A percentile compares a stretch with the other conserved stretches of the same genome.
These are phyloP conservation scores for Stenopsyche tienmushanensis DNA, from an alignment of 1,140 invertebrate species.

Conservation along the genomic window DNA sequence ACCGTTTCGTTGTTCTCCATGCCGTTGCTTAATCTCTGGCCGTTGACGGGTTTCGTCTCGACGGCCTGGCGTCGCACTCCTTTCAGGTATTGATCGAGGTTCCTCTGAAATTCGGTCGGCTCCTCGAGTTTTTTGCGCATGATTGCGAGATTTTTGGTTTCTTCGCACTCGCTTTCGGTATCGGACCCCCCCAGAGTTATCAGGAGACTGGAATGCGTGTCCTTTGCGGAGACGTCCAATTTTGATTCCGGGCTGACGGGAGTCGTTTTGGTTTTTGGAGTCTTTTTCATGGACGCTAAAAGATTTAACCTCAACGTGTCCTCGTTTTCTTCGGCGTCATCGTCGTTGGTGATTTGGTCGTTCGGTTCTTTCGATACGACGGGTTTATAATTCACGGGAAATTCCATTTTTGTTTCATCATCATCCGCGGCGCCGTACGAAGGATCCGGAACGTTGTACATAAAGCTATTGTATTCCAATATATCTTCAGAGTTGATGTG, in stretches of 20 bases:
- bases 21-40: too few relatives aligned
- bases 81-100: slow-evolving; percentile 52
- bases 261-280: slow-evolving; percentile 20
- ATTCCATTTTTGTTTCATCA: too few relatives aligned
- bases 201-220: slow-evolving; percentile 43
- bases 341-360: neutral
- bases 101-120: slow-evolving; percentile 51
- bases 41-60: slow-evolving; percentile 45
- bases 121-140: slow-evolving; percentile 55
- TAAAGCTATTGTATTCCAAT: neutral
- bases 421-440: neutral
- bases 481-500: too few relatives aligned
- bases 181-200: slow-evolving; percentile 53
- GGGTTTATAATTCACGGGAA: neutral
- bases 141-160: slow-evolving; percentile 54
- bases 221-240: slow-evolving; percentile 23
- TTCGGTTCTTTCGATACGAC: neutral
- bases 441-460: neutral
- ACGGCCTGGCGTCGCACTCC: slow-evolving; percentile 45
- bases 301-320: slow-evolving; percentile 52
- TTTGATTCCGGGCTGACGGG: slow-evolving; percentile 17
- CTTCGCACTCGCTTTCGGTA: slow-evolving; percentile 54
- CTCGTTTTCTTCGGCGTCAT: slow-evolving; percentile 47
- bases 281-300: slow-evolving; percentile 53
- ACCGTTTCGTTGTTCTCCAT: neutral